Percentiles rank a stretch among this genome's conserved stretches.
Conservation (phyloP, 2,113 vertebrate species). For the Camelus bactrianus region DNA sequence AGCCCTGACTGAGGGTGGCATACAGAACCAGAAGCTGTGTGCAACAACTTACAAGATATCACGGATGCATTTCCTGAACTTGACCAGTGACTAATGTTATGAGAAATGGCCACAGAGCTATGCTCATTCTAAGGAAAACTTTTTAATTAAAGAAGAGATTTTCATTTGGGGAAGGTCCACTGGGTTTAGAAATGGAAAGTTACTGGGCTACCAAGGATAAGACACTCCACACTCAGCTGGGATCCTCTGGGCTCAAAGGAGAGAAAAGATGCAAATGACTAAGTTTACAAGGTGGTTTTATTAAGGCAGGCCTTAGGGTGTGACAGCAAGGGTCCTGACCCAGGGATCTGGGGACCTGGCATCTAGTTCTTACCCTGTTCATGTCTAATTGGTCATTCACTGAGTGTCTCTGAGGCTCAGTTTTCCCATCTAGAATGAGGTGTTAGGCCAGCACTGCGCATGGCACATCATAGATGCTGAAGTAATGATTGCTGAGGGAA, state of each 20-base stretch:
- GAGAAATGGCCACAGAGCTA: constrained; percentile 36
- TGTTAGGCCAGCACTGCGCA: not conserved
- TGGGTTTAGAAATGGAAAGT: constrained; percentile 47
- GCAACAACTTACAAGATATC: not conserved
- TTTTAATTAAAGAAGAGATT: constrained; percentile 67
- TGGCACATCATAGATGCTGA: not conserved
- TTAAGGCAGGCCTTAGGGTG: not conserved
- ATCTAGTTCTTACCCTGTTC: not conserved
- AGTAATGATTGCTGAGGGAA: not conserved
- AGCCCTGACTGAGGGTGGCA: not conserved
- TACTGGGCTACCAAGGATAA: not conserved
- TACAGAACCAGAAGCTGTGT: not conserved
- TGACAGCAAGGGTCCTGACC: not conserved
- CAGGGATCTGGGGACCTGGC: not conserved
- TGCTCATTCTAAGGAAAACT: constrained; percentile 45
- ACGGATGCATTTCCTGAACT: not conserved
- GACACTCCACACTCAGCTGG: not conserved
- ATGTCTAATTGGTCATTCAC: not conserved
- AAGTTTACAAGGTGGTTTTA: not conserved
- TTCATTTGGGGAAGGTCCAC: constrained; percentile 10
- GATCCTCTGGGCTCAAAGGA: not conserved
- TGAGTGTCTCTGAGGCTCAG: not conserved
- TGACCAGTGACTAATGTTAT: not conserved
- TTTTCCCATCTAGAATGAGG: not conserved
- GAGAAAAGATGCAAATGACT: constrained; percentile 3